Base-by-base conservation (phyloP, 2,888 invertebrate species). In the Operophtera brumata region DNA sequence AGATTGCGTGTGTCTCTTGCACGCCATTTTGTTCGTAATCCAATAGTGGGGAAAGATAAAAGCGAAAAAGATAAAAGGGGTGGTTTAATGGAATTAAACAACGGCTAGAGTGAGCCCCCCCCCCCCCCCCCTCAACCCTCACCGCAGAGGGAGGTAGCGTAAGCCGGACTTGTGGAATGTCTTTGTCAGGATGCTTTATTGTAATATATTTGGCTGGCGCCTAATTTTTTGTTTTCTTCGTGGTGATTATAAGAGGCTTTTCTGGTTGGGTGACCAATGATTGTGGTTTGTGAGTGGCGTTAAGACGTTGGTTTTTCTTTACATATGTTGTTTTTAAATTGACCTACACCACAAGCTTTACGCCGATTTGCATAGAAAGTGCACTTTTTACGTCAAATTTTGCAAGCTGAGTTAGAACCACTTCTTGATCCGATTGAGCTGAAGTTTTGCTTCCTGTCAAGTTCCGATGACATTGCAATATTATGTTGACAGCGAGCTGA, bases 81-180 rank as follows among this genome's bases (percentile, higher is more conserved):
- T 86, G 86, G 80, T 86, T 84, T 89, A 89, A 88, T 89, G 88
- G 88, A 87, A 89, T 90, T 87, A 90, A 88, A 87, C 85, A 86
- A 82, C 77, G 78, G 71, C 62, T 71, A 77, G 74, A 61, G 68
- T 68, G 62, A 70, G 66, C 50, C 50, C 11, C 28, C 47, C 50
- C 35, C 50, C 50, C 50, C 20, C n/a, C 47, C 44, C 45, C 49
- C n/a, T n/a, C n/a, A n/a, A n/a, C n/a, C 64, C 35, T 49, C 58
- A 50, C 61, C 59, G 55, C 60, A 56, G 69, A 63, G 69, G 64
- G 70, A 69, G 72, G 70, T 70, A 77, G 74, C 71, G 80, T 83
- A 82, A 84, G 82, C 82, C 82, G 86, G 84, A 84, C 84, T 83
- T 80, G 77, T 71, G 82, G 84, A 82, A 84, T 85, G 86, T 85